Evolutionary conservation across 2,113 vertebrate genomes (phyloP).

Genomic region (Hemibagrus wyckioides): DNA sequence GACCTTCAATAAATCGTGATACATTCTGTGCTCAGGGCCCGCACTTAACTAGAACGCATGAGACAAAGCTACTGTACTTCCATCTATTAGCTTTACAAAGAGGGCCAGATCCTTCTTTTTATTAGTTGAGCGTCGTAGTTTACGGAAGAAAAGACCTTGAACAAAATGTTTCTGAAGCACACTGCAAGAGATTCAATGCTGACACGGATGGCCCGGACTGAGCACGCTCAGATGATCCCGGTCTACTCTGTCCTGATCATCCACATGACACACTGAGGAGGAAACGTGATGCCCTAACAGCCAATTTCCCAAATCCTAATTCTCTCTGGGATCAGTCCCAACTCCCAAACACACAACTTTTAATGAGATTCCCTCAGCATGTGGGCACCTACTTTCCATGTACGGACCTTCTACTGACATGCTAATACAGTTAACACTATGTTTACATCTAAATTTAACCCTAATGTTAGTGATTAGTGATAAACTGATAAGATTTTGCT

Average conservation of each 20-base stretch:
- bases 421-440: not conserved
- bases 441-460: not conserved
- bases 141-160: not conserved
- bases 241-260: not conserved
- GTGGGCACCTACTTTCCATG: not conserved
- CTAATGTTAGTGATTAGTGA: not conserved
- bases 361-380: not conserved
- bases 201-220: not conserved
- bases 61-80: not conserved
- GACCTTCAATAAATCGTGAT: conserved; percentile 38
- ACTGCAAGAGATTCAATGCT: not conserved
- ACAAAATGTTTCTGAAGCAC: not conserved
- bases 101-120: not conserved
- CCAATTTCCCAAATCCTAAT: not conserved
- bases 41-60: not conserved
- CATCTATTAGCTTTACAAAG: not conserved
- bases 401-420: not conserved
- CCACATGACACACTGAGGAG: not conserved
- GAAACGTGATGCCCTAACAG: not conserved
- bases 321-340: not conserved
- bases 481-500: too few species aligned
- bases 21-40: conserved; percentile 11
- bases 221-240: not conserved
- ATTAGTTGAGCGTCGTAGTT: not conserved
- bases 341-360: not conserved